Base-by-base conservation (phyloP, 2,888 invertebrate species). In the Drosophila koepferae region DNA sequence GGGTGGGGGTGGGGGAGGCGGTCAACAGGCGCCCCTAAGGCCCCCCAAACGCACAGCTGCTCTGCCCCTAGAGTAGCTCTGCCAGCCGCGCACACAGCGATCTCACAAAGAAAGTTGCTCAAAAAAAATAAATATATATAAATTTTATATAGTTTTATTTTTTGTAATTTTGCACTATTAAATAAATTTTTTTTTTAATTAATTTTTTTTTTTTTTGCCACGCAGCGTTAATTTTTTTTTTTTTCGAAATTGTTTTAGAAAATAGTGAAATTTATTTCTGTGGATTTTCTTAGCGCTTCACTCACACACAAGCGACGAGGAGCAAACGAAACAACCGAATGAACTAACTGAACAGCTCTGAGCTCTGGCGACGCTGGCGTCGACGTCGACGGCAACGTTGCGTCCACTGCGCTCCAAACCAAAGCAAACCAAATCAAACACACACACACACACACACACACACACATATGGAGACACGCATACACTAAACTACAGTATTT, bases 271-370 rank as follows among this genome's bases (percentile, higher is more conserved):
- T 72, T 65, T 66, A 31, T 63, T 63, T 78, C 7, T 55, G 44
- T 49, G 48, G 65, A 72, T 72, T 73, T 76, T 77, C 53, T 74
- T 74, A 80, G 80, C 81, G 82, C 63, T 74, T 70, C 81, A 77
- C 88, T 85, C 85, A 87, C 88, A 89, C 77, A 86, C 90, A 89
- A 82, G 90, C 90, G 90, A 89, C 88, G 88, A 89, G 88, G 90
- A 89, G 88, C 90, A 90, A 87, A 82, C 89, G 90, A 89, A 80
- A 88, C 89, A 86, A 89, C 86, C 88, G 90, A 89, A 89, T 90
- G 89, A 89, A 86, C 84, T 70, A 82, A 80, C 84, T 76, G 81
- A 78, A 78, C 77, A 63, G 59, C 81, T 69, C 81, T 72, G 73
- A 78, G 77, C 70, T 58, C 59, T 43, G 78, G 79, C 84, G 71